Conservation (phyloP, 1,140 invertebrate species). For the Penaeus indicus region DNA sequence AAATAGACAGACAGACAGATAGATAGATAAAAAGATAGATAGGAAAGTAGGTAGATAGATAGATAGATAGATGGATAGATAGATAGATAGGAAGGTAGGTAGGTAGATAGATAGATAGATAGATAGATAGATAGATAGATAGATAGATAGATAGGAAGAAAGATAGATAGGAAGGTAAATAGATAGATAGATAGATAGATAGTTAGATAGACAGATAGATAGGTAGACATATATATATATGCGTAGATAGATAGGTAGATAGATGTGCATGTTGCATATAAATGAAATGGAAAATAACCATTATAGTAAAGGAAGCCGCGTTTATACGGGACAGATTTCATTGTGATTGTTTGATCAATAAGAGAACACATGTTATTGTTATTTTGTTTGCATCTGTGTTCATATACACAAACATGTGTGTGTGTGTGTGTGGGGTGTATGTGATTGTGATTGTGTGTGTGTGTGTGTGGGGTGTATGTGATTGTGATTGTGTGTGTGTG, state of each 20-base stretch:
- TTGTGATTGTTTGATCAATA: too few species aligned
- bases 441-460: too few species aligned
- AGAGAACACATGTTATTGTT: too few species aligned
- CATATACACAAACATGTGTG: too few species aligned
- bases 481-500: too few species aligned
- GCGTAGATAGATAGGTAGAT: background rate
- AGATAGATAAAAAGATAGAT: background rate
- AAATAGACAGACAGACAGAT: too few species aligned
- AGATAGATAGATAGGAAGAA: background rate
- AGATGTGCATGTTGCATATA: background rate
- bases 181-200: background rate
- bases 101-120: conserved; percentile 19
- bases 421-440: too few species aligned
- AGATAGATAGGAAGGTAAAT: background rate
- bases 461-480: too few species aligned
- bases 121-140: background rate
- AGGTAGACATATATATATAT: background rate
- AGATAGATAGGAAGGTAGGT: conserved; percentile 27
- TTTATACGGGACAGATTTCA: too few species aligned
- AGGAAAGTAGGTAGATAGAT: background rate
- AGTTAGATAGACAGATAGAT: background rate
- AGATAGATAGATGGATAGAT: conserved; percentile 37
- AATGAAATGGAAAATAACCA: too few species aligned
- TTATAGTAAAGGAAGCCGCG: too few species aligned
- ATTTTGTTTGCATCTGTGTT: too few species aligned